Conservation (phyloP, 1,140 invertebrate species). For the Calephelis nemesis region DNA sequence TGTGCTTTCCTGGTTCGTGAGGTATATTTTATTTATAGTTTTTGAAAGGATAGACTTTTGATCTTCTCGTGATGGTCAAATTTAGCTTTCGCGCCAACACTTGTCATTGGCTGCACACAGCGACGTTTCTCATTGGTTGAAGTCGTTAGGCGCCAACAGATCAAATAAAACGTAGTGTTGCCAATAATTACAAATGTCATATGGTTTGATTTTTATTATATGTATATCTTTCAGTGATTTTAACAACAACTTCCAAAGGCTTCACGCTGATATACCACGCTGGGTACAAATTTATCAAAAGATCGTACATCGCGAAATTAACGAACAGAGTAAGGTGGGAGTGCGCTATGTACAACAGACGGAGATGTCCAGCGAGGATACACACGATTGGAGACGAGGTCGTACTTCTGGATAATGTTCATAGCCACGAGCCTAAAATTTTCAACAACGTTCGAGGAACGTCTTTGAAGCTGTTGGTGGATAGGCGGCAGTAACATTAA, state of each 20-base stretch:
- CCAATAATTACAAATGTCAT: no score
- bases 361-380: slow-evolving; percentile 29
- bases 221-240: slow-evolving; percentile 30
- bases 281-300: slow-evolving; percentile 37
- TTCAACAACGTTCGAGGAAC: slow-evolving; percentile 20
- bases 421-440: slow-evolving; percentile 22
- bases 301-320: slow-evolving; percentile 27
- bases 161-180: no score
- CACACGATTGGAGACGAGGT: slow-evolving; percentile 33
- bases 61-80: no score
- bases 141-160: no score
- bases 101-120: no score
- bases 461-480: slow-evolving; percentile 5
- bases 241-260: slow-evolving; percentile 27
- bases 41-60: no score
- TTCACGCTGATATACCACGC: slow-evolving; percentile 28
- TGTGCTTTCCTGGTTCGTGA: no score
- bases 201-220: no score
- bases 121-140: no score
- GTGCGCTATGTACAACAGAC: slow-evolving; percentile 29
- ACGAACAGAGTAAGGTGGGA: slow-evolving; percentile 37
- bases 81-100: no score
- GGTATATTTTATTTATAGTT: no score
- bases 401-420: slow-evolving; percentile 26
- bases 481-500: neutral